Conservation (phyloP, 2,888 invertebrate species). For the Caenorhabditis wallacei region DNA sequence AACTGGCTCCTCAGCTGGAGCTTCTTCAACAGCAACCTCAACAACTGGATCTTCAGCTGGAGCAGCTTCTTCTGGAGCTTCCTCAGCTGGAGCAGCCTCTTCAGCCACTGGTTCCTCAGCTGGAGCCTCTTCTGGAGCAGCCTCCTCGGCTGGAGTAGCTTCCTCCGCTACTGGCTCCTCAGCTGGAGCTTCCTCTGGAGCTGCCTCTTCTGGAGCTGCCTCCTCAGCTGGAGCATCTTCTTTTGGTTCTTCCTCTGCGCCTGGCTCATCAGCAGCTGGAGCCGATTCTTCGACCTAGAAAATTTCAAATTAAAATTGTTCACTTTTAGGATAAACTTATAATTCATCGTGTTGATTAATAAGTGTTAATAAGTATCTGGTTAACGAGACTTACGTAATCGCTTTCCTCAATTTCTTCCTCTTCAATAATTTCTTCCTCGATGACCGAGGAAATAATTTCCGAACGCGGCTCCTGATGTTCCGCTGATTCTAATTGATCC, state of each 20-base stretch:
- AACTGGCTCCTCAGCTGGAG: slow-evolving; percentile 54
- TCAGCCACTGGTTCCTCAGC: slow-evolving; percentile 51
- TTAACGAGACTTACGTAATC: slow-evolving; percentile 55
- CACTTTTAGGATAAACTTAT: neutral
- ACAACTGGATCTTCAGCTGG: slow-evolving; percentile 57
- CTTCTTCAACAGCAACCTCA: slow-evolving; percentile 50
- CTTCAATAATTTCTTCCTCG: slow-evolving; percentile 61
- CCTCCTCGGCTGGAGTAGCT: slow-evolving; percentile 61
- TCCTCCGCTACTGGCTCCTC: slow-evolving; percentile 57
- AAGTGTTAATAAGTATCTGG: slow-evolving; percentile 16
- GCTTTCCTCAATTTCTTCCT: slow-evolving; percentile 60
- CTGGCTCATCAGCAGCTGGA: slow-evolving; percentile 43
- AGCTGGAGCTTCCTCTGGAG: slow-evolving; percentile 40
- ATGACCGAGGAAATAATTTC: slow-evolving; percentile 54
- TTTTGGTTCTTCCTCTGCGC: slow-evolving; percentile 28
- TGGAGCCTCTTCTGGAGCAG: slow-evolving; percentile 47
- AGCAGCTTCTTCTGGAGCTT: slow-evolving; percentile 61
- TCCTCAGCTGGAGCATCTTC: slow-evolving; percentile 57
- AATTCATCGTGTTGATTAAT: neutral
- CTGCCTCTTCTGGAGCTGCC: slow-evolving; percentile 52
- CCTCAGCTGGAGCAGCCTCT: slow-evolving; percentile 60
- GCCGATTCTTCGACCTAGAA: slow-evolving; percentile 57
- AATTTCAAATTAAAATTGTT: neutral
- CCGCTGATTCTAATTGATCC: slow-evolving; percentile 71
- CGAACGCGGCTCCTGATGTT: slow-evolving; percentile 67